Evolutionary conservation across 1,140 invertebrate species (phyloP), one percentile per base, ranked within the genome.

Genomic region (Drosophila aff.): DNA sequence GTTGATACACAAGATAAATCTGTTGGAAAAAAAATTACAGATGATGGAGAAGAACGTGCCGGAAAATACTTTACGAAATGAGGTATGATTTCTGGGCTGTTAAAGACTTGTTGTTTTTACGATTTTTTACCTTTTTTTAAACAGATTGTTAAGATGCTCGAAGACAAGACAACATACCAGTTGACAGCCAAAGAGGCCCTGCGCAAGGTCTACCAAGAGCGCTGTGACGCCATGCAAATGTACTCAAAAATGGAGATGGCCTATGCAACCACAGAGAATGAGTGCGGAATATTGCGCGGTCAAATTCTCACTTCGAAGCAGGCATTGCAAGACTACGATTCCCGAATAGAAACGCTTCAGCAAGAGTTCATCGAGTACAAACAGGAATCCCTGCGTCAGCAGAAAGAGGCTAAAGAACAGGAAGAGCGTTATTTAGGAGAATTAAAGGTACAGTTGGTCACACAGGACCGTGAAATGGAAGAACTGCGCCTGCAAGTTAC

Each of bases 111-210:
- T 36, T 31, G 31, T 46, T 16, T 23, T 26, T 8, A 8, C 41
- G 15, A 10, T 38, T 40, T 7, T 38, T 11, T 15, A 15, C 15
- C 11, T 16, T 16, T 6, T n/a, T 6, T 4, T 26, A 1, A 16
- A 7, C 10, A 92, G 91, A 93, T 98, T 61, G 92, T 95, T 4
- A 96, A 97, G 82, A 92, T 96, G 67, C 95, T 98, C 83, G 96
- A 98, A 86, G 98, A 99, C 79, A 98, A 98, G 94, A 95, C 95
- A 72, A 95, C 96, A 79, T 99, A 99, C 94, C 97, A 99, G 93
- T 90, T 94, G 69, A 96, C 96, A 69, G 97, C 98, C 11, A 99
- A 99, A 94, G 97, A 99, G 92, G 96, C 97, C 46, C 94, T 99
- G 41, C 95, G 96, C 61, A 97, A 96, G 93, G 95, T 98, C 53